Evolutionary conservation across 2,797 vertebrate genomes (phyloP).

Genomic region (Australoheros facetus): DNA sequence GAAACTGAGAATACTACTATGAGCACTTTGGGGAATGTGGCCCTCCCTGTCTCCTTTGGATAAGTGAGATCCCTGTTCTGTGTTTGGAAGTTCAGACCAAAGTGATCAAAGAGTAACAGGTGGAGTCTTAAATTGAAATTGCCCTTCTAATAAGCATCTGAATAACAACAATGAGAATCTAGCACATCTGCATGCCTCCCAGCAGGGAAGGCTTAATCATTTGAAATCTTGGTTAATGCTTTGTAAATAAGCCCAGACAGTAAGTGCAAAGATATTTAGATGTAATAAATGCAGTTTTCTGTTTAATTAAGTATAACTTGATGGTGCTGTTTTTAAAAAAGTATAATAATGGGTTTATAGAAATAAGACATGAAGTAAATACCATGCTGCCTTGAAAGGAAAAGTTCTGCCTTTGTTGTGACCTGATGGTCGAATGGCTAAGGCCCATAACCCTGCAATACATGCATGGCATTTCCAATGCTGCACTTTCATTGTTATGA

Average conservation of each 20-base stretch:
- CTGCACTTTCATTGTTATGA: neutral
- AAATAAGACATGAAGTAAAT: neutral
- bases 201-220: constrained; percentile 17
- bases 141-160: constrained; percentile 43
- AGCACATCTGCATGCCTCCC: constrained; percentile 12
- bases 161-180: constrained; percentile 36
- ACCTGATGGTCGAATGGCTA: neutral
- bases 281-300: neutral
- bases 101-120: constrained; percentile 57
- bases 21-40: constrained; percentile 41
- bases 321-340: neutral
- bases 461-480: neutral
- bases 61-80: constrained; percentile 33
- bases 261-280: neutral
- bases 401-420: neutral
- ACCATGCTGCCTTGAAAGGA: neutral
- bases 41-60: constrained; percentile 36
- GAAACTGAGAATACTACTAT: constrained; percentile 30
- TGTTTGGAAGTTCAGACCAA: constrained; percentile 37
- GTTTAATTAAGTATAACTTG: constrained; percentile 6
- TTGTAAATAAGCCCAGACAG: neutral
- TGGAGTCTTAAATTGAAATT: constrained; percentile 50
- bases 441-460: too few relatives aligned
- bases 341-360: neutral
- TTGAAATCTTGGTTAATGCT: constrained; percentile 21